Evolutionary conservation across 2,113 vertebrate genomes (phyloP), one percentile per base, ranked within the genome.

Genomic region (Hemibagrus wyckioides): DNA sequence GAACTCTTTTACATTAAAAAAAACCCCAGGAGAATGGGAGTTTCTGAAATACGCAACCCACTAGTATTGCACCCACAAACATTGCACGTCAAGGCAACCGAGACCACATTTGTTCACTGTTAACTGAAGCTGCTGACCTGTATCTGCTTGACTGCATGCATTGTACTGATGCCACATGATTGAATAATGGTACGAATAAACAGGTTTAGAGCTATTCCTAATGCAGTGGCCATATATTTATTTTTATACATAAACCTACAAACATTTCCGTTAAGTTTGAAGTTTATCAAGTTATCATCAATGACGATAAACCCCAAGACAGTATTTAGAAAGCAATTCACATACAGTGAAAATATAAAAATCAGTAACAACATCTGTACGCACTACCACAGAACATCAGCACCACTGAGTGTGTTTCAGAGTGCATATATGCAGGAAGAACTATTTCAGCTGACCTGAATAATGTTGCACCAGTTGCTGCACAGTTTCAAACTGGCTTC

Each of bases 381-480:
- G 44, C 21, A 59, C 19, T 80, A 59, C n/a, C 14, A 80, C 21
- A 59, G 79, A 81, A 81, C 33, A 59, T 36, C 28, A 50, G 17
- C 48, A 54, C 19, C 56, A 36, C 21, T 19, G 50, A 65, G 56
- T 28, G 21, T 75, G 56, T 23, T 21, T 41, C 21, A 25, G 17
- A 71, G 25, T 61, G 41, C 79, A 28, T 33, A 36, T 50, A 11
- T 52, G 25, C 83, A 36, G 44, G 44, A 41, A 73, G 81, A 85
- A 57, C 48, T 14, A n/a, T 85, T n/a, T 48, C 0, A 30, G 79
- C 94, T 93, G 92, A 99, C 98, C 98, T 90, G 92, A 95, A 87
- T 99, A 99, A 92, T 99, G 98, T 92, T 95, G 94, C 8, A 99
- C 98, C 92, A 99, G 95, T 90, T 99, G 91, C 87, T 94, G 97